These are phyloP conservation scores for Gibbula magus DNA, from an alignment of 2,888 invertebrate genomes.

Conservation along the genomic window DNA sequence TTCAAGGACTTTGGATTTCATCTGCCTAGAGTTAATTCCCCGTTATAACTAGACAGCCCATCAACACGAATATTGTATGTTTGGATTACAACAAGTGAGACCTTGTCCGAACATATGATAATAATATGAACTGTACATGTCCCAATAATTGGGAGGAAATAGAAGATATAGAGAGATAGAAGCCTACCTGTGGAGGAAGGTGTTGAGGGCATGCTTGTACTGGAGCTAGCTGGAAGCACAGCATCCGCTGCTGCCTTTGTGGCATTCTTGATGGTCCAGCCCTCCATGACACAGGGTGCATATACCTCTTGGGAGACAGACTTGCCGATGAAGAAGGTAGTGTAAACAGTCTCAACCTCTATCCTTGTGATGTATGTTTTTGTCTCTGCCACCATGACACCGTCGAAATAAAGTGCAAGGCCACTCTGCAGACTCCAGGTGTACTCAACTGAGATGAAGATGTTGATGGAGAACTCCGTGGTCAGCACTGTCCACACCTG, in stretches of 20 bases:
- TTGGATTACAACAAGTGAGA: too few species aligned
- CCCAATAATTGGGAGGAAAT: too few species aligned
- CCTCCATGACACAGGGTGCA: conserved; percentile 43
- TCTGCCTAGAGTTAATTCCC: too few species aligned
- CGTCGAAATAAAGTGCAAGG: conserved; percentile 46
- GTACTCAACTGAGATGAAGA: conserved; percentile 43
- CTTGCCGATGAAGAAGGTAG: conserved; percentile 34
- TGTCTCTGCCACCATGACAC: conserved; percentile 40
- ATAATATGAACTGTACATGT: too few species aligned
- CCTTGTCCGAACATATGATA: too few species aligned
- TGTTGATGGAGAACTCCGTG: conserved; percentile 27
- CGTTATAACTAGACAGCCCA: too few species aligned
- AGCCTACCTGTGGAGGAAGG: conserved; percentile 1
- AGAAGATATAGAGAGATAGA: not conserved
- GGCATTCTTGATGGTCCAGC: conserved; percentile 44
- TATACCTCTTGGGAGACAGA: conserved; percentile 24
- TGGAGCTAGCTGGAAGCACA: conserved; percentile 29
- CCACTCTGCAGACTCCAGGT: conserved; percentile 55
- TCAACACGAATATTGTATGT: too few species aligned
- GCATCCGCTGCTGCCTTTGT: conserved; percentile 39
- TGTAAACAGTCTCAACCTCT: not conserved
- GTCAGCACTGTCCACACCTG: conserved; percentile 52
- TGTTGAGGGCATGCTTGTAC: conserved; percentile 11
- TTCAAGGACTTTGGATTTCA: too few species aligned
- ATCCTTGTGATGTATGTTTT: conserved; percentile 36